Conservation (phyloP, 1,140 invertebrate genomes). For the Drosophila tropicalis region DNA sequence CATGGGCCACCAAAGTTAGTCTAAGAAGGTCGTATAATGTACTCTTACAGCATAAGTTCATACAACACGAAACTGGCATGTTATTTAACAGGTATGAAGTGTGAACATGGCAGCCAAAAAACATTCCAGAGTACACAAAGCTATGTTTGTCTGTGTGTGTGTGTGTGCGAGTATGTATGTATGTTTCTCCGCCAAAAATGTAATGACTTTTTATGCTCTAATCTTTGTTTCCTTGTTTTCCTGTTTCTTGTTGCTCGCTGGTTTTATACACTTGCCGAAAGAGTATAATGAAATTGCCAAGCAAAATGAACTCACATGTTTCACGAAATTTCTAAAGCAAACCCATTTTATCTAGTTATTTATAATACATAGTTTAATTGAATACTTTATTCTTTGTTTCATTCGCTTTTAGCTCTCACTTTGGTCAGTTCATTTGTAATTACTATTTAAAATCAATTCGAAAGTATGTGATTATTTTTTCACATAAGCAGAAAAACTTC, state of each 20-base stretch:
- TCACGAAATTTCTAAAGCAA: too few relatives aligned
- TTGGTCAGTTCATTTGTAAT: too few relatives aligned
- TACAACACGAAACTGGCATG: not conserved
- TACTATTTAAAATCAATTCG: too few relatives aligned
- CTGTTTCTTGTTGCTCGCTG: slow-evolving; percentile 17
- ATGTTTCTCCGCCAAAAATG: slow-evolving; percentile 26
- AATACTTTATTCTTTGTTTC: too few relatives aligned
- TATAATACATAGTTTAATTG: too few relatives aligned
- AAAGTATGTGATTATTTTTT: too few relatives aligned
- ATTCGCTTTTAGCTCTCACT: too few relatives aligned
- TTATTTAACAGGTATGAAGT: slow-evolving; percentile 6
- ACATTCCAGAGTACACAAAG: not conserved
- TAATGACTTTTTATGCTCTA: slow-evolving; percentile 51
- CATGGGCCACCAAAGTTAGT: not conserved
- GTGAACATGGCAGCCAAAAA: slow-evolving; percentile 9
- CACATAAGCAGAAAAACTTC: too few relatives aligned
- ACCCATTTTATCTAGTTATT: too few relatives aligned
- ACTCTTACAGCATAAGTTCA: not conserved
- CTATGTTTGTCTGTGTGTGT: not conserved
- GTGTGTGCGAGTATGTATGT: not conserved
- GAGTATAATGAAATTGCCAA: not conserved
- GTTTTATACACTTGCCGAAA: slow-evolving; percentile 10
- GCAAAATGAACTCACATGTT: too few relatives aligned
- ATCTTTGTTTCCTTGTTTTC: slow-evolving; percentile 34
- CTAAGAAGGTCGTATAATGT: not conserved